Conservation (phyloP, 92 coral and sea anemone genomes). For the Epizoanthus illoricatus region DNA sequence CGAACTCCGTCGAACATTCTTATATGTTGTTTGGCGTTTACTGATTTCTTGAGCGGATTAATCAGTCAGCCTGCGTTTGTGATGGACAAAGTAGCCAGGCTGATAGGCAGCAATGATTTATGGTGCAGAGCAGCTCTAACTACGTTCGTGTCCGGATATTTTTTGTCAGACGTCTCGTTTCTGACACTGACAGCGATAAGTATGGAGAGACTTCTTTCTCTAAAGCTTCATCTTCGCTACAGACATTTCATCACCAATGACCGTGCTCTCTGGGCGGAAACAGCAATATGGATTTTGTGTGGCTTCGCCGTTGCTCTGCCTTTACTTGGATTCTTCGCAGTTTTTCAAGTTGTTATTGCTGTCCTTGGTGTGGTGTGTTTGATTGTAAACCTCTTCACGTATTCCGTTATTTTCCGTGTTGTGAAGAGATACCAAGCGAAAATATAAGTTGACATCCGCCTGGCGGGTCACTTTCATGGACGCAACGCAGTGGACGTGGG, state of each 20-base stretch:
- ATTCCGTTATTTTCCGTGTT: conserved; percentile 20
- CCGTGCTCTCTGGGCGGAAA: conserved; percentile 10
- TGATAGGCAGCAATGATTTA: background rate
- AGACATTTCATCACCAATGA: background rate
- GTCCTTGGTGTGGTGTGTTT: conserved; percentile 24
- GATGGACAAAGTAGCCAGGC: conserved; percentile 28
- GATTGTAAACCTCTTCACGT: conserved; percentile 12
- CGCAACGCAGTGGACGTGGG: conserved; percentile 15
- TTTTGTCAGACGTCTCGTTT: conserved; percentile 31
- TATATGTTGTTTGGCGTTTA: conserved; percentile 10
- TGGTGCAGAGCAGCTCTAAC: conserved; percentile 17
- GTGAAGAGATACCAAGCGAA: conserved; percentile 28
- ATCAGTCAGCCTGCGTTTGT: conserved; percentile 35
- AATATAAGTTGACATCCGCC: conserved; percentile 5
- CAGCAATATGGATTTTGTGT: conserved; percentile 16
- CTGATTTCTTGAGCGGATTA: conserved; percentile 31
- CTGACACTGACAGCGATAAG: conserved; percentile 30
- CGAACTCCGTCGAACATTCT: conserved; percentile 32
- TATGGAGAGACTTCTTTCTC: conserved; percentile 27
- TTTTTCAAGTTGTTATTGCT: conserved; percentile 20
- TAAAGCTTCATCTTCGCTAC: conserved; percentile 33
- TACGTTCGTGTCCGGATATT: conserved; percentile 36
- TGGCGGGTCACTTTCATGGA: conserved; percentile 33
- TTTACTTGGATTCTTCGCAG: background rate
- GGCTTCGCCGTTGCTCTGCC: conserved; percentile 20